These are phyloP conservation scores for Drosophila ercepeae DNA, from an alignment of 1,140 invertebrate genomes.

Conservation along the genomic window DNA sequence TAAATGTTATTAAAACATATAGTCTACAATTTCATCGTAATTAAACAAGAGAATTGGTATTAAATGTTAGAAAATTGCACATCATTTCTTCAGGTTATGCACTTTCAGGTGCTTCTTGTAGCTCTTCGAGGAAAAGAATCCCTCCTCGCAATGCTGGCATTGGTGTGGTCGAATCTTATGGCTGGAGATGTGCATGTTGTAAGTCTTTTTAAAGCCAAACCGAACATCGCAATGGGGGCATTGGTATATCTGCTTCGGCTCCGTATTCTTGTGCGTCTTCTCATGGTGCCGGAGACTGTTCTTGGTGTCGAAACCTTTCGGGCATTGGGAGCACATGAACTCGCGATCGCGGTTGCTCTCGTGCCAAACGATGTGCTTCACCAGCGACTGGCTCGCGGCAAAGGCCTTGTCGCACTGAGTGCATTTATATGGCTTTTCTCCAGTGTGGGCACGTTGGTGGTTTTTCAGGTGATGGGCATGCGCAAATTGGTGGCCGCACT, in stretches of 20 bases:
- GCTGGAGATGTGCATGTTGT: constrained; percentile 29
- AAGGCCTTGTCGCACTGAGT: constrained; percentile 25
- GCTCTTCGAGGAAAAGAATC: constrained; percentile 35
- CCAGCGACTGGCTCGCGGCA: constrained; percentile 40
- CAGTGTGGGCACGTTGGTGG: constrained; percentile 35
- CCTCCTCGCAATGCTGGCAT: constrained; percentile 24
- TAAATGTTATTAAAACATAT: too few relatives aligned
- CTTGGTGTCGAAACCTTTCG: constrained; percentile 26
- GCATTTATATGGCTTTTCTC: constrained; percentile 47
- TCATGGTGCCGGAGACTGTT: constrained; percentile 15
- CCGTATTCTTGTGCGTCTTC: constrained; percentile 5
- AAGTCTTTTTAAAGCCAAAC: constrained; percentile 18
- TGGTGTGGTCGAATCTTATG: constrained; percentile 24
- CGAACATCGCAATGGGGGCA: constrained; percentile 30
- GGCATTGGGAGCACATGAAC: constrained; percentile 22
- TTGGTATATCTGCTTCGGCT: constrained; percentile 5
- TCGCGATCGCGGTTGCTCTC: constrained; percentile 14
- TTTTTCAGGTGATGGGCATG: constrained; percentile 44
- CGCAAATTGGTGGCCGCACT: constrained; percentile 26
- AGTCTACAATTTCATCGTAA: too few relatives aligned
- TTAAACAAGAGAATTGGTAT: too few relatives aligned
- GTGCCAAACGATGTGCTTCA: constrained; percentile 37
- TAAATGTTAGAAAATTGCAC: too few relatives aligned
- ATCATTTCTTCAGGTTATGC: constrained; percentile 5
- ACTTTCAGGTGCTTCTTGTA: constrained; percentile 4